phyloP scores from a whole-genome alignment of 2,797 vertebrate species.

The Myripristis jacobus region DNA sequence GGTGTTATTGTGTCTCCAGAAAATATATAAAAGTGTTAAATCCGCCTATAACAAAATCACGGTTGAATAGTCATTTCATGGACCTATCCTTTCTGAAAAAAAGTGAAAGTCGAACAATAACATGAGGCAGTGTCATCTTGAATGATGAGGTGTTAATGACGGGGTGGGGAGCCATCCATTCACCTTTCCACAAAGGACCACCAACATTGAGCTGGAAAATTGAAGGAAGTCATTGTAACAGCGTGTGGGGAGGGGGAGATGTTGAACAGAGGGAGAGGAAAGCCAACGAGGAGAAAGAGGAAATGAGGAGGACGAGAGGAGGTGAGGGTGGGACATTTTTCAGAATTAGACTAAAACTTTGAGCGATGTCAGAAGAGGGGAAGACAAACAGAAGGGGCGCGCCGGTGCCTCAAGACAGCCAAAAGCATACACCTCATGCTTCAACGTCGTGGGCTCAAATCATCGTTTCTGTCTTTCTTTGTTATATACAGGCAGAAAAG shows the following conservation, averaged over 20 bases:
- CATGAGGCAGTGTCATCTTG: conserved; percentile 70
- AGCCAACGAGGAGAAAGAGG: neutral
- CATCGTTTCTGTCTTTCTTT: conserved; percentile 17
- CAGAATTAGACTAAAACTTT: neutral
- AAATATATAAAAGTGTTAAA: conserved; percentile 48
- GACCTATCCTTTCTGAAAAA: conserved; percentile 42
- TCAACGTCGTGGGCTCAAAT: too few relatives aligned
- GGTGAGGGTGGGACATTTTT: conserved; percentile 5
- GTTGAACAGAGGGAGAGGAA: conserved; percentile 19
- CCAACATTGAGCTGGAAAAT: conserved; percentile 46
- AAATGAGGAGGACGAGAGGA: conserved; percentile 11
- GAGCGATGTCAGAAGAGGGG: too few relatives aligned
- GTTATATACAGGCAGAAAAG: conserved; percentile 44
- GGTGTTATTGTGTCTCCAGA: conserved; percentile 43
- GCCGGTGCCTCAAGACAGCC: too few relatives aligned
- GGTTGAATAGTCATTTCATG: conserved; percentile 67
- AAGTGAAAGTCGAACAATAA: conserved; percentile 67
- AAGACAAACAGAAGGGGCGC: too few relatives aligned
- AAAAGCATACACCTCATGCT: too few relatives aligned
- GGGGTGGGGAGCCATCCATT: conserved; percentile 68
- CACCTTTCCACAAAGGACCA: conserved; percentile 72
- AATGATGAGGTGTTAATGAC: conserved; percentile 82
- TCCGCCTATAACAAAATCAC: conserved; percentile 56
- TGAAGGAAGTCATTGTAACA: conserved; percentile 69
- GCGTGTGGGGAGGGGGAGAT: conserved; percentile 47